Evolutionary conservation across 2,113 vertebrate genomes (phyloP).

Genomic region (Coracopsis vasa): DNA sequence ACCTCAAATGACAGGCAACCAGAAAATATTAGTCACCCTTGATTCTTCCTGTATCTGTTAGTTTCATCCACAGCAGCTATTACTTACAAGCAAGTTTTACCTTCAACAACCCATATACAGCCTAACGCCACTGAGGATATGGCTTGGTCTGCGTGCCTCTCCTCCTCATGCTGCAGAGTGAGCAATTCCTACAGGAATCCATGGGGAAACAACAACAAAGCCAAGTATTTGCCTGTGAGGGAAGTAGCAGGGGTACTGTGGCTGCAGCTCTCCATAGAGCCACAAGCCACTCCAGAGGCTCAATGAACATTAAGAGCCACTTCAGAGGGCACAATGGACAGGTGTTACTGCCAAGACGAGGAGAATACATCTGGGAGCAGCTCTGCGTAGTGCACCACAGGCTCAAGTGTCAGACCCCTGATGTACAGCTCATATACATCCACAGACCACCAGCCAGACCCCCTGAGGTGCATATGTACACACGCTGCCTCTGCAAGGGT

Average conservation of each 20-base stretch:
- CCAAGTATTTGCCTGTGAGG: neutral
- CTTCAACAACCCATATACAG: neutral
- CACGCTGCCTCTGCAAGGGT: neutral
- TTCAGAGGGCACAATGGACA: neutral
- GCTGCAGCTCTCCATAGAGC: accelerated
- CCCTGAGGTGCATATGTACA: accelerated
- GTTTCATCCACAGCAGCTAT: neutral
- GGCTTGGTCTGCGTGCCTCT: neutral
- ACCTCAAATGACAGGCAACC: neutral
- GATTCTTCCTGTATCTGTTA: neutral
- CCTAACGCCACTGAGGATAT: accelerated
- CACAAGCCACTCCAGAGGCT: neutral
- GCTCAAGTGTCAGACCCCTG: accelerated
- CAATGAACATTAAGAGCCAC: neutral
- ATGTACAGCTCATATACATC: neutral
- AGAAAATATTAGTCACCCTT: neutral
- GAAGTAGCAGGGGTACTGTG: neutral
- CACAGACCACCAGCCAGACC: accelerated
- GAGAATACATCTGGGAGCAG: neutral
- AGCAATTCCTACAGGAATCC: neutral
- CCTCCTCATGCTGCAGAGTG: neutral
- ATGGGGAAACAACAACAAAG: neutral
- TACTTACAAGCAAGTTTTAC: neutral
- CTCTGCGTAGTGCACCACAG: accelerated
- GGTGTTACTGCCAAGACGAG: neutral